These are phyloP conservation scores for Meteorus colon DNA, from an alignment of 2,888 invertebrate species.

Conservation along the genomic window DNA sequence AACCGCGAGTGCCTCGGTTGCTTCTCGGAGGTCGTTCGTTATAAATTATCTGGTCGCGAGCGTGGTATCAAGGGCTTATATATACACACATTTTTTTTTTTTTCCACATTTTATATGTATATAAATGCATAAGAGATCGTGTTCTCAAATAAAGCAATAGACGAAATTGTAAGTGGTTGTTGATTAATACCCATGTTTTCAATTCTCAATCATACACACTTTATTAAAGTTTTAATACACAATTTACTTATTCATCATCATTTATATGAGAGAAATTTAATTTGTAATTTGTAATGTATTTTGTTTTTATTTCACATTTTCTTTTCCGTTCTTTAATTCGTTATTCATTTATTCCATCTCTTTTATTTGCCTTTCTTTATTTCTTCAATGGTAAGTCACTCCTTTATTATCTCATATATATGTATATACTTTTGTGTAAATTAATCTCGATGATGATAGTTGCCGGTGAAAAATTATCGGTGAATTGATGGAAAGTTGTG, in stretches of 20 bases:
- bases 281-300: conserved; percentile 12
- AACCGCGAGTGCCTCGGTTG: conserved; percentile 39
- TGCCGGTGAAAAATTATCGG: conserved; percentile 44
- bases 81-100: not conserved
- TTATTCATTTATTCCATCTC: too few relatives aligned
- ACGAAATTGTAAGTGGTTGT: conserved; percentile 13
- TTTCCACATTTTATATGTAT: not conserved
- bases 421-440: conserved; percentile 2
- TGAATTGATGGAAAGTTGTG: conserved; percentile 54
- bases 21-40: conserved; percentile 43
- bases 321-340: not conserved
- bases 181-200: conserved; percentile 27
- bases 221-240: conserved; percentile 17
- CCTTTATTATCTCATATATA: not conserved
- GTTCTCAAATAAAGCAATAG: conserved; percentile 33
- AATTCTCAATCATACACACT: conserved; percentile 16
- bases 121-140: conserved; percentile 31
- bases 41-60: conserved; percentile 38
- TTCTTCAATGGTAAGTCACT: not conserved
- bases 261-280: conserved; percentile 33
- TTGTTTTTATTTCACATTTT: not conserved
- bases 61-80: not conserved
- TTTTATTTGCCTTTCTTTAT: not conserved
- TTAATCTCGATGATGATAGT: conserved; percentile 1
- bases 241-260: conserved; percentile 22